Evolutionary conservation across 2,797 vertebrate genomes (phyloP).

Genomic region (Australoheros facetus): DNA sequence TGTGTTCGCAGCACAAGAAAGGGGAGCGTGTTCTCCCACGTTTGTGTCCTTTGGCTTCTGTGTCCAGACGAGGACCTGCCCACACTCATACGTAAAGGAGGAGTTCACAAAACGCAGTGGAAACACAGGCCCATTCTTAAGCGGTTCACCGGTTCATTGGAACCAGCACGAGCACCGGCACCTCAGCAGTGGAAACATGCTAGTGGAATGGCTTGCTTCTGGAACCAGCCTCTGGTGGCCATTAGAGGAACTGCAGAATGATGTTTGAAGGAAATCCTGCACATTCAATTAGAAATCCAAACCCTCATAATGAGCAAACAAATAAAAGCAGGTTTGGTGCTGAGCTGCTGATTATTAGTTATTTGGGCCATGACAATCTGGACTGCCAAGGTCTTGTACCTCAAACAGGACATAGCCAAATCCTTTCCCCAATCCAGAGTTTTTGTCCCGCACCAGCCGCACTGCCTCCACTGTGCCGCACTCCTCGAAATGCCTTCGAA

Average conservation of each 20-base stretch:
- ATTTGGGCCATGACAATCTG: neutral
- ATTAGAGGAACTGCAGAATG: accelerated
- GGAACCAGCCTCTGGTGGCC: too few relatives aligned
- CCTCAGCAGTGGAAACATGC: too few relatives aligned
- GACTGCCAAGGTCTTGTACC: conserved; percentile 69
- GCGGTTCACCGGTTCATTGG: too few relatives aligned
- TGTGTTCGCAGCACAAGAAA: too few relatives aligned
- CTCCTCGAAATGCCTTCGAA: conserved; percentile 86
- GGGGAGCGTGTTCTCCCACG: too few relatives aligned
- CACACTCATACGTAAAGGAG: too few relatives aligned
- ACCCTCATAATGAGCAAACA: neutral
- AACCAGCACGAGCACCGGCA: too few relatives aligned
- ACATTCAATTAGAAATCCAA: neutral
- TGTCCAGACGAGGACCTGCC: too few relatives aligned
- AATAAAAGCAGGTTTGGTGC: neutral
- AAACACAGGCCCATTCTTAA: too few relatives aligned
- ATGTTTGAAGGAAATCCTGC: neutral
- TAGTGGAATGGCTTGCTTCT: too few relatives aligned
- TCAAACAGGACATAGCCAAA: conserved; percentile 95
- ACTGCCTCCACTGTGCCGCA: conserved; percentile 87
- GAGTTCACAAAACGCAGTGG: too few relatives aligned
- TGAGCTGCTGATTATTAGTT: neutral
- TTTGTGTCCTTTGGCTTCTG: too few relatives aligned
- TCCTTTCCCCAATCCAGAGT: conserved; percentile 89
- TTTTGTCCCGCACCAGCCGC: conserved; percentile 87